Conservation (phyloP, 2,888 invertebrate species). For the Subacronicta megacephala region DNA sequence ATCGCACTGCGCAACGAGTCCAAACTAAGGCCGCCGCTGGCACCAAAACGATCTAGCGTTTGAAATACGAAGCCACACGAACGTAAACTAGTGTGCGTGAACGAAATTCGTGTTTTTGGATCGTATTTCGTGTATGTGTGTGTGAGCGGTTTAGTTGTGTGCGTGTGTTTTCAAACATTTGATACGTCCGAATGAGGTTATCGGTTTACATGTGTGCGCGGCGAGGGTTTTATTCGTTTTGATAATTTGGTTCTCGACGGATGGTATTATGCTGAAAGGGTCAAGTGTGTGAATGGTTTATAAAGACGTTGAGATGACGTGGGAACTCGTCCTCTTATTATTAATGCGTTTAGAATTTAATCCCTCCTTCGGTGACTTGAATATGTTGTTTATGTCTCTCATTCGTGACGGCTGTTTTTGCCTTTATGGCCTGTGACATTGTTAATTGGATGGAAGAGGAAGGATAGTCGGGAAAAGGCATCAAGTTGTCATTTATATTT, state of each 20-base stretch:
- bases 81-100: slow-evolving; percentile 48
- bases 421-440: slow-evolving; percentile 19
- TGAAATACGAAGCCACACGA: slow-evolving; percentile 63
- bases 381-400: slow-evolving; percentile 41
- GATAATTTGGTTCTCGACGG: slow-evolving; percentile 77
- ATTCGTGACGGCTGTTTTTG: slow-evolving; percentile 32
- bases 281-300: slow-evolving; percentile 84
- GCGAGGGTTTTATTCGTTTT: slow-evolving; percentile 77
- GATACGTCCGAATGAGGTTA: slow-evolving; percentile 81
- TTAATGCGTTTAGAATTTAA: slow-evolving; percentile 70
- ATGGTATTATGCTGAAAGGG: slow-evolving; percentile 80
- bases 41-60: slow-evolving; percentile 58
- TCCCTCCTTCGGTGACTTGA: slow-evolving; percentile 54
- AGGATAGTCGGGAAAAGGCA: neutral
- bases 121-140: slow-evolving; percentile 49
- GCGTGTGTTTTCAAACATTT: slow-evolving; percentile 69
- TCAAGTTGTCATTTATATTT: neutral
- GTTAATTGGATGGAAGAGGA: slow-evolving; percentile 14
- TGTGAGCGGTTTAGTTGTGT: slow-evolving; percentile 43
- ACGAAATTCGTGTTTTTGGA: slow-evolving; percentile 55
- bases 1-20: slow-evolving; percentile 71
- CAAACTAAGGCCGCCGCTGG: slow-evolving; percentile 77
- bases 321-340: slow-evolving; percentile 76
- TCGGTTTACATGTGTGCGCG: slow-evolving; percentile 65
- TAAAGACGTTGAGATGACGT: slow-evolving; percentile 83